These are phyloP conservation scores for Lateolabrax maculatus DNA, from an alignment of 2,797 vertebrate species.

Conservation along the genomic window DNA sequence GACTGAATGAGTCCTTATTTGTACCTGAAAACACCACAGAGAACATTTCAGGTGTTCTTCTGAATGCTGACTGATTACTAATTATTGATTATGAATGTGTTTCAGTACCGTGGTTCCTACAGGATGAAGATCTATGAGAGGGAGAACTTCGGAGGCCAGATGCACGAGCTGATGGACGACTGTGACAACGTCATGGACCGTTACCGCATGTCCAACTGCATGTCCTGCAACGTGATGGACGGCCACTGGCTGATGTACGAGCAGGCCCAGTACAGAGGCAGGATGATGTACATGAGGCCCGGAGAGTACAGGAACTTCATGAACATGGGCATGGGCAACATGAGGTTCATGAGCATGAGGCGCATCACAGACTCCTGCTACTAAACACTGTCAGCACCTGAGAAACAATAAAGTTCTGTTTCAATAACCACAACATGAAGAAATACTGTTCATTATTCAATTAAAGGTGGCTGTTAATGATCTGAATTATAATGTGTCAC, in stretches of 20 bases:
- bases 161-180: constrained; percentile 66
- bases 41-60: too few relatives aligned
- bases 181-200: constrained; percentile 60
- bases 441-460: neutral
- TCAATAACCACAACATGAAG: neutral
- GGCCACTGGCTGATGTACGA: constrained; percentile 71
- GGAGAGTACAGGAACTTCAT: constrained; percentile 70
- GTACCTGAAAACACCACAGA: neutral
- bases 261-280: constrained; percentile 59
- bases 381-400: neutral
- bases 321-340: constrained; percentile 42
- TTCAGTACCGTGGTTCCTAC: constrained; percentile 52
- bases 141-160: constrained; percentile 61
- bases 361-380: constrained; percentile 62
- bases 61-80: neutral
- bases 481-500: neutral
- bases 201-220: constrained; percentile 64
- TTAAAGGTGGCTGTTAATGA: neutral
- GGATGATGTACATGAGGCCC: constrained; percentile 67
- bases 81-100: neutral
- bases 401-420: neutral
- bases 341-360: constrained; percentile 65
- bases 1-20: too few relatives aligned
- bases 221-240: constrained; percentile 67
- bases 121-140: constrained; percentile 68